Conservation (phyloP, 1,140 invertebrate species). For the Caenorhabditis latens region DNA sequence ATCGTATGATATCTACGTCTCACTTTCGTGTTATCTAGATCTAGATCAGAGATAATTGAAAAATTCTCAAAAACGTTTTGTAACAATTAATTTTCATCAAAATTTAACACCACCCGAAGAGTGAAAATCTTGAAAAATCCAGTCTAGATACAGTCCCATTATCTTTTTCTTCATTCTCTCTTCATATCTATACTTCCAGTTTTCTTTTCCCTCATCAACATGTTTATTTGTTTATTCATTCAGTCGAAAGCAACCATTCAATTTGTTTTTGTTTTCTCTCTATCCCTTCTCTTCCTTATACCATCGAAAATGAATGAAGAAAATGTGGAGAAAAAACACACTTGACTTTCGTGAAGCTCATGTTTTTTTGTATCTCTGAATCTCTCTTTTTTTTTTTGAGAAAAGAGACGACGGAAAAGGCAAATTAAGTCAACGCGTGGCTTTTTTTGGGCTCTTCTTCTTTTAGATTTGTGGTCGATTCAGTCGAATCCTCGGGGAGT, state of each 20-base stretch:
- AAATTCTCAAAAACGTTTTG: no score
- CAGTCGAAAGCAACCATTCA: background rate
- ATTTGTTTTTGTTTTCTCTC: conserved; percentile 35
- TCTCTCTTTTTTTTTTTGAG: conserved; percentile 5
- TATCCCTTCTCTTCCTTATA: background rate
- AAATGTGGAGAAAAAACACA: conserved; percentile 5
- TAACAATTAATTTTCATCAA: no score
- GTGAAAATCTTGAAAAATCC: background rate
- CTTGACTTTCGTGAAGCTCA: conserved; percentile 36
- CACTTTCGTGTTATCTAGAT: no score
- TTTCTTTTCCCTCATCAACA: conserved; percentile 23
- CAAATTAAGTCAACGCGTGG: background rate
- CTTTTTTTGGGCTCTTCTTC: no score
- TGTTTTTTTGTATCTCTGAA: conserved; percentile 14
- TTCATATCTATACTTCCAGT: conserved; percentile 33
- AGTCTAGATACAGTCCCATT: background rate
- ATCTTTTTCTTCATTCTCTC: background rate
- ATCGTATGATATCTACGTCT: no score
- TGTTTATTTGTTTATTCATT: conserved; percentile 42
- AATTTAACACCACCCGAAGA: background rate
- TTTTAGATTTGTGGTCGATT: no score
- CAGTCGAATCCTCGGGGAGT: no score
- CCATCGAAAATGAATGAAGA: conserved; percentile 30
- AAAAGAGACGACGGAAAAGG: background rate
- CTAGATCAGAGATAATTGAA: no score